Evolutionary conservation across 2,888 invertebrate species (phyloP).

Genomic region (Xestia rhomboidea): DNA sequence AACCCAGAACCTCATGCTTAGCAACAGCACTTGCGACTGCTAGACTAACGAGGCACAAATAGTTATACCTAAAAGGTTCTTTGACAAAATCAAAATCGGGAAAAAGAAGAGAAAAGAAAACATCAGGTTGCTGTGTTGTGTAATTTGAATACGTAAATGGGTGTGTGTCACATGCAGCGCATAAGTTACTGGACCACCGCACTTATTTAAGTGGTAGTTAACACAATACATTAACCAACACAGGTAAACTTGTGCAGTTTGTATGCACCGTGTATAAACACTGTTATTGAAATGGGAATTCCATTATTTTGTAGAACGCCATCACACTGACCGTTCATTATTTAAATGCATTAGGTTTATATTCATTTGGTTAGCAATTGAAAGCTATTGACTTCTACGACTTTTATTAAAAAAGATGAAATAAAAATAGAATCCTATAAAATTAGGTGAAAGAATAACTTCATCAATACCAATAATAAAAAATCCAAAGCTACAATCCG

Average conservation of each 20-base stretch:
- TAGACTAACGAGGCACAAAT: not conserved
- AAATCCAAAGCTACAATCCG: not conserved
- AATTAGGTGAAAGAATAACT: not conserved
- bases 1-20: not conserved
- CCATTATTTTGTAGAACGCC: not conserved
- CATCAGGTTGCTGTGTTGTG: not conserved
- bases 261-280: not conserved
- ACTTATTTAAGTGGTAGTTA: slow-evolving; percentile 23
- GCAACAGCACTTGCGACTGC: not conserved
- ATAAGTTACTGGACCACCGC: slow-evolving; percentile 12
- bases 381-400: not conserved
- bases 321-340: not conserved
- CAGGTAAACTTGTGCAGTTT: slow-evolving; percentile 15
- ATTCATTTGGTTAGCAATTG: not conserved
- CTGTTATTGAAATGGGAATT: not conserved
- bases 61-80: not conserved
- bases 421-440: not conserved
- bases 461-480: slow-evolving; percentile 3
- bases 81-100: not conserved
- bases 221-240: slow-evolving; percentile 12
- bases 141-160: slow-evolving; percentile 25
- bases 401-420: not conserved
- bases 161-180: not conserved
- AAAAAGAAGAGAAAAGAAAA: not conserved
- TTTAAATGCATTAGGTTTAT: not conserved